Evolutionary conservation across 2,888 invertebrate species (phyloP).

Genomic region (Amaurobius ferox): DNA sequence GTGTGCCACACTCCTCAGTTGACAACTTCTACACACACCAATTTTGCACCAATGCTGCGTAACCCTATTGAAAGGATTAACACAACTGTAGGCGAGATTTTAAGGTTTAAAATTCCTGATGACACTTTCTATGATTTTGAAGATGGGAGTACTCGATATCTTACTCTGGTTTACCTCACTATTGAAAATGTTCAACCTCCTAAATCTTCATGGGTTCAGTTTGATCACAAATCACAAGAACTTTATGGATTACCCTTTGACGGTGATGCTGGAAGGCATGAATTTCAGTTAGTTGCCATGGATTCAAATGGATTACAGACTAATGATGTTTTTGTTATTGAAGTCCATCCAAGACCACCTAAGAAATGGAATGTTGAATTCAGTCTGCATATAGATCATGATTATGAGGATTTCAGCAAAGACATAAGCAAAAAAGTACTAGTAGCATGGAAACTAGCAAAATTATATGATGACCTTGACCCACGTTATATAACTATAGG

Average conservation of each 20-base stretch:
- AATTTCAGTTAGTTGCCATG: slow-evolving; percentile 84
- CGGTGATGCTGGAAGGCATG: slow-evolving; percentile 84
- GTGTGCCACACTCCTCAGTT: slow-evolving; percentile 70
- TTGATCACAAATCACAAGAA: slow-evolving; percentile 85
- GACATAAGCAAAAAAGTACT: slow-evolving; percentile 76
- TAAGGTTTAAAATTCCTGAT: slow-evolving; percentile 87
- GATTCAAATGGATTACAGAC: slow-evolving; percentile 64
- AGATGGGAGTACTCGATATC: slow-evolving; percentile 85
- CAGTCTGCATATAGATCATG: slow-evolving; percentile 84
- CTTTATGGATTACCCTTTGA: slow-evolving; percentile 89
- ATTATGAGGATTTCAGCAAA: slow-evolving; percentile 76
- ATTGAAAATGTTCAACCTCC: slow-evolving; percentile 83
- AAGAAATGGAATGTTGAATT: slow-evolving; percentile 82
- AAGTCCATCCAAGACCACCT: slow-evolving; percentile 67
- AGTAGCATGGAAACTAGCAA: slow-evolving; percentile 74
- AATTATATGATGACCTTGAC: slow-evolving; percentile 69
- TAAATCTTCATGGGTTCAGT: slow-evolving; percentile 89
- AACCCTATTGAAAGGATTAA: slow-evolving; percentile 91
- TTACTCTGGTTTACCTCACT: slow-evolving; percentile 84
- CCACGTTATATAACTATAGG: slow-evolving; percentile 81
- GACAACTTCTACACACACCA: slow-evolving; percentile 71
- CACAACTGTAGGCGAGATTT: slow-evolving; percentile 88
- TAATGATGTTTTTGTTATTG: slow-evolving; percentile 73
- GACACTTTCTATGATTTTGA: slow-evolving; percentile 90
- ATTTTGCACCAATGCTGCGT: slow-evolving; percentile 83